Base-by-base conservation (phyloP, 2,888 invertebrate species). In the Theretra japonica region DNA sequence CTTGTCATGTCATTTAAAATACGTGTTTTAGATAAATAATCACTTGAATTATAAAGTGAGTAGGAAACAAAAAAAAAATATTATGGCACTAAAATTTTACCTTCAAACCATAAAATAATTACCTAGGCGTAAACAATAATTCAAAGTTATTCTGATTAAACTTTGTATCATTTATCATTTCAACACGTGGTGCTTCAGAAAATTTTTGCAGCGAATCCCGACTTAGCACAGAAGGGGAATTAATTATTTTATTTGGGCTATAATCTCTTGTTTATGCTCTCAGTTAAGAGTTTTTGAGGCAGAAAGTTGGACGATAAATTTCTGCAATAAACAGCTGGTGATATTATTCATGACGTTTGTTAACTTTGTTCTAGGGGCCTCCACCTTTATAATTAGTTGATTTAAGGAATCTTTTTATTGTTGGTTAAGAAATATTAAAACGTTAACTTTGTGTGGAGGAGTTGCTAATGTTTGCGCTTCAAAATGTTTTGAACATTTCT, bases 311-410 rank as follows among this genome's bases (percentile, higher is more conserved):
- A 77, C 88, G 82, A 90, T 92, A 92, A 92, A 92, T 91, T 90
- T 79, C 76, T 82, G 88, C 90, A 90, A 90, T 91, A 88, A 91
- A 88, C 91, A 91, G 90, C 88, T 85, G 90, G 88, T 88, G 90
- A 90, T 90, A 90, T 91, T 90, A 92, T 92, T 91, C 90, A 92
- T 89, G 87, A 88, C 86, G 86, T 86, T 88, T 88, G 87, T 88
- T 87, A 87, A 90, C 88, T 91, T 92, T 90, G 88, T 88, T 90
- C 88, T 90, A 88, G 89, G 86, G 86, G 86, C 83, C 82, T 79
- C 71, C 80, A 87, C 88, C 88, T 88, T 90, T 86, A 88, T 88
- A 89, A 88, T 88, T 89, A 88, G 84, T 83, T 87, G 86, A 86
- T 85, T 84, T 84, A 87, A 86, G 85, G 85, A 86, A 87, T 69